Evolutionary conservation across 2,797 vertebrate species (phyloP), one percentile per base, ranked within the genome.

Genomic region (Phalloptychus januarius): DNA sequence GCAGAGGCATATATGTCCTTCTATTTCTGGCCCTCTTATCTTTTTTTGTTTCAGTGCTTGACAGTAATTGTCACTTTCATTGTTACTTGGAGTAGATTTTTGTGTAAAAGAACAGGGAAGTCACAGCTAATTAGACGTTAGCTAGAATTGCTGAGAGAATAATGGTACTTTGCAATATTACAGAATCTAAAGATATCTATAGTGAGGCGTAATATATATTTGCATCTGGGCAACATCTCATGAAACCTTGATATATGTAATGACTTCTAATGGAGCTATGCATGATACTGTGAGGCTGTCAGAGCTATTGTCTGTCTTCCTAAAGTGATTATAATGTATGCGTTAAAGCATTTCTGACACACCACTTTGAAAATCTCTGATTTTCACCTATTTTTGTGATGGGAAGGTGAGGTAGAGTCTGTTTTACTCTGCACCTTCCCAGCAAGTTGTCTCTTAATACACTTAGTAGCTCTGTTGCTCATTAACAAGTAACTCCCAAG

Each of bases 1-100:
- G 72, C 75, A 54, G 74, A 80, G 69, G 87, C 61, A 85, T 72
- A 88, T 78, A 23, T 67, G 40, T 40, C 18, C 58, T 83, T 83
- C 86, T 90, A 82, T 91, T 88, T 86, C 78, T 54, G 73, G 12
- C 38, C 28, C 18, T 75, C 48, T 67, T 84, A 77, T 86, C 80
- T 80, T 86, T 72, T 86, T 72, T 85, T 85, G 76, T 87, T 78
- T 89, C 54, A 82, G 44, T 15, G 20, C 46, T 87, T 72, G 58
- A 86, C 81, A 72, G 56, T 79, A 50, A 74, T 84, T 82, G 84
- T 63, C 67, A 84, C 23, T 67, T 31, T 31, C 74, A 74, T 52
- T 78, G 74, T 77, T 76, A 71, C 61, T 77, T 80, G 36, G 44
- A 79, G 72, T 48, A 54, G 48, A 79, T 84, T 67, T 48, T 71